Base-by-base conservation (phyloP, 2,113 vertebrate species). In the Dromiciops gliroides region DNA sequence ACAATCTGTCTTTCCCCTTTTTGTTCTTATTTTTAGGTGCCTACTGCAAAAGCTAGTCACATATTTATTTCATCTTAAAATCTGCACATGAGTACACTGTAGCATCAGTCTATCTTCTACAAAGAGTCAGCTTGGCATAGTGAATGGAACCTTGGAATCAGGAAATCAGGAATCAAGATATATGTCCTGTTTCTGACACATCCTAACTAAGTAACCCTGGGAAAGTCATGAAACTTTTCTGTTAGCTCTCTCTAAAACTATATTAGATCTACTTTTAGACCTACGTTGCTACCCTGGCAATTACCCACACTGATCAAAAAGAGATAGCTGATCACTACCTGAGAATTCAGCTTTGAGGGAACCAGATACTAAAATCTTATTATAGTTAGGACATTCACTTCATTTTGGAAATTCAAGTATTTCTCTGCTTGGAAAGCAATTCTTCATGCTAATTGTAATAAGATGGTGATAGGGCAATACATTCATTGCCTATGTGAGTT, bases 41-140 rank as follows among this genome's bases (percentile, higher is more conserved):
- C 89, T 95, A 0, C 90, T 95, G 47, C 75, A 92, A 53, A 95
- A 94, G 53, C 50, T 95, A 24, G 47, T 16, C 50, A 93, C 83
- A 89, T 5, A 28, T 48, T 89, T 89, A 89, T 51, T 8, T 97
- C 93, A 97, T 90, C 75, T 95, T 92, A 93, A n/a, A 16, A 83
- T 8, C n/a, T 44, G 2, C 3, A 44, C 3, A 56, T 8, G 53
- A 10, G 2, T 26, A 56, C n/a, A n/a, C n/a, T 83, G 6, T 83
- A n/a, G 44, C 44, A 83, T 83, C 37, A 83, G 67, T 44, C 3
- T 83, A 19, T 44, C 67, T n/a, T 44, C 37, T 83, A 44, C 14
- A 67, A 67, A 75, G 4, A 83, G n/a, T 83, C n/a, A 83, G 16
- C 44, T 2, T 83, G n/a, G 6, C 16, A 44, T 44, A 23, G 37